Base-by-base conservation (phyloP, 2,113 vertebrate species). In the Fukomys damarensis region DNA sequence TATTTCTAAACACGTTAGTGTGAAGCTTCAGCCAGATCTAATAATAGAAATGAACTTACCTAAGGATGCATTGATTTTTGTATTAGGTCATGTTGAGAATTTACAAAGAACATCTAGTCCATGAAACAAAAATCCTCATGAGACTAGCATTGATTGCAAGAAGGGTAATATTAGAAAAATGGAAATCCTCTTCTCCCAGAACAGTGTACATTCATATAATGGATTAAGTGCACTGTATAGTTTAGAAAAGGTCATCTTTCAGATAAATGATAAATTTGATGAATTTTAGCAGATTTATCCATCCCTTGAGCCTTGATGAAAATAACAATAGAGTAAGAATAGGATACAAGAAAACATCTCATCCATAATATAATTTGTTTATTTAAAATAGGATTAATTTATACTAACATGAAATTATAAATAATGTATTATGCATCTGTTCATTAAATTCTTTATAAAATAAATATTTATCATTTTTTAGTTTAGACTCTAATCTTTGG, bases 51-150 rank as follows among this genome's bases (percentile, higher is more conserved):
- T 38, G 22, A 97, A 94, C 94, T 97, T 98, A 91, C 79, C 92
- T 97, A 79, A 97, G 97, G 89, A 98, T 93, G 56, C 86, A 97
- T 91, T 95, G 94, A 98, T 97, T 98, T 98, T 97, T 98, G 95
- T 92, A 98, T 97, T 59, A 98, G 85, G 85, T 92, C n/a, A 91
- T 79, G 63, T 97, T 84, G 92, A 97, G 97, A 96, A 98, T 97
- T 97, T 97, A 96, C 92, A 97, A 49, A 80, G 43, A 98, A 94
- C 56, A 98, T 95, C 63, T 91, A 95, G 89, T 88, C 80, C 77
- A 93, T 56, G 90, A 95, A 97, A 97, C 92, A 97, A 92, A 97
- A 97, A 97, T 97, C 54, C 97, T 95, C 97, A 92, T 79, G 97
- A 97, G 97, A 92, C 93, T 35, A 65, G 0, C 94, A 97, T 96